Conservation (phyloP, 2,888 invertebrate genomes). For the Lasius platythorax region DNA sequence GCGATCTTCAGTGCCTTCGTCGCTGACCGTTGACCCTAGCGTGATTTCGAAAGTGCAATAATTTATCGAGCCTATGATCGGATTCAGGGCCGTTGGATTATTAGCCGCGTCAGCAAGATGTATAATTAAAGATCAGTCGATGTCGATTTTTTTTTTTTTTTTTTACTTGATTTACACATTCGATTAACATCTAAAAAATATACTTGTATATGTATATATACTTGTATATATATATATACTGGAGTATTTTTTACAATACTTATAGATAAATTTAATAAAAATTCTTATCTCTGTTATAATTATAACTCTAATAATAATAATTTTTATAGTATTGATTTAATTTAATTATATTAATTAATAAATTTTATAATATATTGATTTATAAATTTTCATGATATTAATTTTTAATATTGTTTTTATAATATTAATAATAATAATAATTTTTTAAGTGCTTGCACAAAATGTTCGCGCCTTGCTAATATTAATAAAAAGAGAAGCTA, state of each 20-base stretch:
- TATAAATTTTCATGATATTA: no score
- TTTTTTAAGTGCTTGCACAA: neutral
- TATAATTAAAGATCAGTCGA: conserved; percentile 18
- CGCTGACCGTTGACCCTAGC: conserved; percentile 48
- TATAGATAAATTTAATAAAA: neutral
- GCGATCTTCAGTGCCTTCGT: conserved; percentile 47
- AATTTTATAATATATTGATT: no score
- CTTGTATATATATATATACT: no score
- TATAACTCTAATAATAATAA: neutral
- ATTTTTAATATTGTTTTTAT: no score
- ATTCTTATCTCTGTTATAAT: neutral
- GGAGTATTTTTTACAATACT: neutral
- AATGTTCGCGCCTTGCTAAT: neutral
- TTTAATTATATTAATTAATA: no score
- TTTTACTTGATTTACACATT: neutral
- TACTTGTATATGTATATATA: neutral
- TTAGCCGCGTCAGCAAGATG: conserved; percentile 12
- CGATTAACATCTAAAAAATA: neutral
- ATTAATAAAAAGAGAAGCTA: neutral
- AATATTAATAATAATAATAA: neutral
- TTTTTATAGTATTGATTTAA: no score
- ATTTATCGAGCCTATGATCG: conserved; percentile 43
- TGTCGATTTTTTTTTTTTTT: conserved; percentile 21
- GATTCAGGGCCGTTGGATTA: conserved; percentile 32
- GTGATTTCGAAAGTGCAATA: conserved; percentile 48